phyloP scores from a whole-genome alignment of 2,888 invertebrate species.

The Pachydiplax longipennis region DNA sequence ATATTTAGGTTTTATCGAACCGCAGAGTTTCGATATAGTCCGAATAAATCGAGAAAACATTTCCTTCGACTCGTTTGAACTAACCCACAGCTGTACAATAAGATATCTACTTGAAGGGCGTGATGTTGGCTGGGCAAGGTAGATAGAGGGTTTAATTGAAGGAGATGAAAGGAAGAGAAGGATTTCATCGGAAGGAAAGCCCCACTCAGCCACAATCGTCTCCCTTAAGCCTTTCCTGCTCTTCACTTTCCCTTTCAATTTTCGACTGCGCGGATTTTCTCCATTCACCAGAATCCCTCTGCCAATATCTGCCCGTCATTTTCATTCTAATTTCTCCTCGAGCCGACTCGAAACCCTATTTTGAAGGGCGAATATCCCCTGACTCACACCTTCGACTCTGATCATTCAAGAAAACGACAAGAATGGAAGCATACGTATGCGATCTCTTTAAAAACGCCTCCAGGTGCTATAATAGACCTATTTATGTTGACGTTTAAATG shows the following conservation, averaged over 20 bases:
- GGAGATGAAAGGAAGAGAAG: neutral
- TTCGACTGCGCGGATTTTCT: neutral
- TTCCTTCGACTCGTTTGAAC: neutral
- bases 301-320: neutral
- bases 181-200: too few species aligned
- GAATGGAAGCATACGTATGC: too few species aligned
- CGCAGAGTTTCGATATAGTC: neutral
- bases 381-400: too few species aligned
- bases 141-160: neutral
- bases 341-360: too few species aligned
- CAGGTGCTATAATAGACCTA: too few species aligned
- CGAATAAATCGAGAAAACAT: neutral
- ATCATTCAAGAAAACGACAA: too few species aligned
- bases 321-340: neutral
- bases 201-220: neutral
- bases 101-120: neutral
- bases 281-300: neutral
- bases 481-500: too few species aligned
- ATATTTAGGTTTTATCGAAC: neutral
- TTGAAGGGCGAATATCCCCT: too few species aligned
- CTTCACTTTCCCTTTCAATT: conserved; percentile 24
- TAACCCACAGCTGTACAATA: neutral
- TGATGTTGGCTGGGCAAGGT: neutral
- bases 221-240: neutral
- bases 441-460: too few species aligned